phyloP scores from a whole-genome alignment of 64 coral and sea anemone species.

The Montipora foliosa region DNA sequence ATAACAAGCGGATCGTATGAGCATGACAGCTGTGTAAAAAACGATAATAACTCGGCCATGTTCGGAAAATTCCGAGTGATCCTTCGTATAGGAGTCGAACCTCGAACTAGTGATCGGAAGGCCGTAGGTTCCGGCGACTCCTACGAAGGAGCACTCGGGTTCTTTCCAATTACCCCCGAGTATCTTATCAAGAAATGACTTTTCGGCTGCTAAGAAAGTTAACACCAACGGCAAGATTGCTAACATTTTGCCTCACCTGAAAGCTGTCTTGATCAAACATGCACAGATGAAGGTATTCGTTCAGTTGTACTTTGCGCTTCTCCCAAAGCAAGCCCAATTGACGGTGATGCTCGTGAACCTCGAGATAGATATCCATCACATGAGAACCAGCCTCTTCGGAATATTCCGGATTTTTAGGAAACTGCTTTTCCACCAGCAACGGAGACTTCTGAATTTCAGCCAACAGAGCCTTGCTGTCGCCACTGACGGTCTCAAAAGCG shows the following conservation, averaged over 20 bases:
- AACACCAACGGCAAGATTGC: too few species aligned
- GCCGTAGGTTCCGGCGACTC: too few species aligned
- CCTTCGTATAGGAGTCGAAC: too few species aligned
- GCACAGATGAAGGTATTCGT: conserved; percentile 93
- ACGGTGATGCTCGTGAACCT: conserved; percentile 97
- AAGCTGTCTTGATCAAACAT: conserved; percentile 98
- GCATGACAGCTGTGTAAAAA: too few species aligned
- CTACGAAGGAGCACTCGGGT: too few species aligned
- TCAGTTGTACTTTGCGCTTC: conserved; percentile 71
- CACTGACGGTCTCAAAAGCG: conserved; percentile 85
- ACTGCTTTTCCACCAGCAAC: conserved; percentile 82
- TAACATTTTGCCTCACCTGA: conserved; percentile 67
- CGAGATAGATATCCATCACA: conserved; percentile 98
- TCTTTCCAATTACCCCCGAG: too few species aligned
- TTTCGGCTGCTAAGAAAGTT: too few species aligned
- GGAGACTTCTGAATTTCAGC: conserved; percentile 92
- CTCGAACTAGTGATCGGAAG: too few species aligned
- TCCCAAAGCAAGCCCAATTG: conserved; percentile 97
- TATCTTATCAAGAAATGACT: too few species aligned
- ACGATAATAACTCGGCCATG: too few species aligned
- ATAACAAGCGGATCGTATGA: too few species aligned
- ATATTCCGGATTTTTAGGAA: conserved; percentile 91
- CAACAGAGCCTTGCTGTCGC: conserved; percentile 94
- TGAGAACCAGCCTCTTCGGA: conserved; percentile 97
- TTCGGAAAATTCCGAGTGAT: too few species aligned